Percentiles rank a stretch among this genome's conserved stretches.
Evolutionary conservation across 1,140 invertebrate species (phyloP).

Genomic region (Sipha flava): DNA sequence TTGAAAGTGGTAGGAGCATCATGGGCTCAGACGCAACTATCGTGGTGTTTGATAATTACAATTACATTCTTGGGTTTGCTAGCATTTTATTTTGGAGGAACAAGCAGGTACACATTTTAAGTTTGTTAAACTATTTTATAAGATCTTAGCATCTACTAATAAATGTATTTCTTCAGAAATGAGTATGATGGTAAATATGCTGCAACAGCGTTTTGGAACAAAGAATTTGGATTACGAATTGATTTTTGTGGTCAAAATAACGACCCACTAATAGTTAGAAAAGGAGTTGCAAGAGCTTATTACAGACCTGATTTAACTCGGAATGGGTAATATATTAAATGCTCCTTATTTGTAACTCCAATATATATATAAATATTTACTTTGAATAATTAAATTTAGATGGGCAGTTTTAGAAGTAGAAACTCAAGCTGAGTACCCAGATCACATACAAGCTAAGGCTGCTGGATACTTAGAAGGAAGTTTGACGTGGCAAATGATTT

Average conservation of each 20-base stretch:
- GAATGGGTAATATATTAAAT: slow-evolving; percentile 49
- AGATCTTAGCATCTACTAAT: slow-evolving; percentile 11
- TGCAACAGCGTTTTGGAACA: slow-evolving; percentile 59
- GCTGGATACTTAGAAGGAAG: slow-evolving; percentile 84
- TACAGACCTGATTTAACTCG: slow-evolving; percentile 58
- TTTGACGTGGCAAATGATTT: slow-evolving; percentile 70
- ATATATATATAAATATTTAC: neutral
- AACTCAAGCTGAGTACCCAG: slow-evolving; percentile 59
- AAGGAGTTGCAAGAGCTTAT: slow-evolving; percentile 59
- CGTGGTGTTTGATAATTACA: slow-evolving; percentile 57
- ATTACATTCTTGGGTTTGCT: slow-evolving; percentile 58
- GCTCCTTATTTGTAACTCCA: neutral
- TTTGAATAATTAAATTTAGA: slow-evolving; percentile 44
- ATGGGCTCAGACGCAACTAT: slow-evolving; percentile 64
- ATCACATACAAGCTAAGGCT: slow-evolving; percentile 72
- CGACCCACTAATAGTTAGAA: slow-evolving; percentile 52
- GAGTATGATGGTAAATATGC: slow-evolving; percentile 63
- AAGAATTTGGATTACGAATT: slow-evolving; percentile 53
- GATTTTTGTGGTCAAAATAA: slow-evolving; percentile 70
- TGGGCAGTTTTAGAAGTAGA: slow-evolving; percentile 74
- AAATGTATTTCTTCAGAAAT: slow-evolving; percentile 44
- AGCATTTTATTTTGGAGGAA: slow-evolving; percentile 57
- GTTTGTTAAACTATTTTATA: neutral
- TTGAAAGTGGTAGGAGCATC: slow-evolving; percentile 69
- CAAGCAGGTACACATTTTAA: slow-evolving; percentile 49